These are phyloP conservation scores for Pammene fasciana DNA, from an alignment of 2,888 invertebrate genomes.

Conservation along the genomic window DNA sequence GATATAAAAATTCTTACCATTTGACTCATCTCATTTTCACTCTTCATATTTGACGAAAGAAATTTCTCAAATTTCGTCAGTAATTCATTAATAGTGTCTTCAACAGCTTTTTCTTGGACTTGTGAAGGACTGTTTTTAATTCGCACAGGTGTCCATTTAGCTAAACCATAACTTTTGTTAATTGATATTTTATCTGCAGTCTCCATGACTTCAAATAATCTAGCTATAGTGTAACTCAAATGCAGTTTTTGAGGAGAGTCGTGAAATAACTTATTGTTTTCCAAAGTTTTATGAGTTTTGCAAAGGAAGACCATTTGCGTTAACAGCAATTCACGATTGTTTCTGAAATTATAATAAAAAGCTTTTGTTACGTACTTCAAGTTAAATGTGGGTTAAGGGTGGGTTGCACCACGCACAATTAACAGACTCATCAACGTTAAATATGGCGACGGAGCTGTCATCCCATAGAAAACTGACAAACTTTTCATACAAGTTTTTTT, in stretches of 20 bases:
- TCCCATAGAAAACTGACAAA: no score
- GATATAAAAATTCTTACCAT: conserved; percentile 48
- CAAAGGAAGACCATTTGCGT: conserved; percentile 59
- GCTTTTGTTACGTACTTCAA: background rate
- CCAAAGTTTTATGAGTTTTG: conserved; percentile 60
- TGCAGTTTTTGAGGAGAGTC: conserved; percentile 64
- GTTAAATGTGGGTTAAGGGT: no score
- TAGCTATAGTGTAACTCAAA: conserved; percentile 55
- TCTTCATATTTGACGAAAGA: conserved; percentile 32
- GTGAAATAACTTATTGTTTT: conserved; percentile 51
- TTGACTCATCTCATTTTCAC: conserved; percentile 46
- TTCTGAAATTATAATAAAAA: conserved; percentile 53
- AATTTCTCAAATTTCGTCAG: conserved; percentile 46
- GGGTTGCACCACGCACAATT: no score
- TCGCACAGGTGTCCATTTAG: conserved; percentile 60
- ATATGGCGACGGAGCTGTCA: no score
- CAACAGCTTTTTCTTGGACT: conserved; percentile 49
- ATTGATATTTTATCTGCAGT: conserved; percentile 59
- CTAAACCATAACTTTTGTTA: conserved; percentile 54
- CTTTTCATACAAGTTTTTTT: no score
- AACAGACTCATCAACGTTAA: no score
- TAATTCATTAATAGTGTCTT: conserved; percentile 51
- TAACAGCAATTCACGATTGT: conserved; percentile 51
- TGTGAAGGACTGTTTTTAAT: conserved; percentile 58
- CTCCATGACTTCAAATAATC: conserved; percentile 57